Evolutionary conservation across 2,888 invertebrate species (phyloP).

Genomic region (Scotopteryx bipunctaria): DNA sequence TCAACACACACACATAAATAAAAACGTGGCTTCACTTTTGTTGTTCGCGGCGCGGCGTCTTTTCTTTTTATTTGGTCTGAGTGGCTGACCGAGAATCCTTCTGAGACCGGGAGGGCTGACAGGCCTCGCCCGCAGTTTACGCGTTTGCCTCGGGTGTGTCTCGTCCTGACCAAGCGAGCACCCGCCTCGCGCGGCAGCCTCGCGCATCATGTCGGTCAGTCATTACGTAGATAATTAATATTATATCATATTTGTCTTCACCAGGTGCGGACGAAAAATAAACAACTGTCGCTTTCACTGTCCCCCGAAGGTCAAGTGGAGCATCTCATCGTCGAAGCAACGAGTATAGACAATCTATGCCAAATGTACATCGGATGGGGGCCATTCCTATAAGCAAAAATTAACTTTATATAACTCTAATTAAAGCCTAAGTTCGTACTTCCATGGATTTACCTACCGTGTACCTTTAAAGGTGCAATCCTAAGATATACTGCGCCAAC

Average conservation of each 20-base stretch:
- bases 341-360: constrained; percentile 92
- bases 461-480: constrained; percentile 93
- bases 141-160: too few relatives aligned
- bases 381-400: constrained; percentile 86
- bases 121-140: too few relatives aligned
- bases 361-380: constrained; percentile 99
- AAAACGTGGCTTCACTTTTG: too few relatives aligned
- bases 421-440: not conserved
- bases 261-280: constrained; percentile 84
- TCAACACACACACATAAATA: too few relatives aligned
- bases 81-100: too few relatives aligned
- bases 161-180: too few relatives aligned
- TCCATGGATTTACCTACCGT: constrained; percentile 91
- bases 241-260: constrained; percentile 30
- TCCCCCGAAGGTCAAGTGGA: constrained; percentile 98
- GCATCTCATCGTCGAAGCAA: constrained; percentile 95
- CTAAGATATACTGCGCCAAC: constrained; percentile 91
- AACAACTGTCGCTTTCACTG: constrained; percentile 86
- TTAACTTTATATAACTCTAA: constrained; percentile 23
- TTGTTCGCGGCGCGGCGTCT: too few relatives aligned
- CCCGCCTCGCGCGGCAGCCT: too few relatives aligned
- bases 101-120: too few relatives aligned
- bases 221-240: too few relatives aligned
- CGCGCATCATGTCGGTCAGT: too few relatives aligned
- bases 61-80: too few relatives aligned